These are phyloP conservation scores for Vulpes lagopus DNA, from an alignment of 2,113 vertebrate species.

Conservation along the genomic window DNA sequence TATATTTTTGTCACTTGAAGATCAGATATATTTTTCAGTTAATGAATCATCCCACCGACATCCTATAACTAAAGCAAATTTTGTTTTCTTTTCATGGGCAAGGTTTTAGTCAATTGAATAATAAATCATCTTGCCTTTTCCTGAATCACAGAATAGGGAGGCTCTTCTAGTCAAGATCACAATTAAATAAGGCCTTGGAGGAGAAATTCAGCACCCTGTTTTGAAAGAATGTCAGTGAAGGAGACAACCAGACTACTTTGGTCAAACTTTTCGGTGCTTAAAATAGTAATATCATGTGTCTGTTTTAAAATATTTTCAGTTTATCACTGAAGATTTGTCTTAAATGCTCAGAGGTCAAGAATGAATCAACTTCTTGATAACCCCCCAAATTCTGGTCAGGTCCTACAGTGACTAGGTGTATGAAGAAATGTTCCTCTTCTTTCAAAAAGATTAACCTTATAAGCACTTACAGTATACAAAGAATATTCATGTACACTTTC, in stretches of 20 bases:
- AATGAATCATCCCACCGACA: constrained; percentile 53
- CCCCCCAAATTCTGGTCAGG: not conserved
- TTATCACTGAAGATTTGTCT: not conserved
- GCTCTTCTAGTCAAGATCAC: not conserved
- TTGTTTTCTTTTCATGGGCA: constrained; percentile 67
- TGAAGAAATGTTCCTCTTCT: not conserved
- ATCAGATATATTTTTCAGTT: constrained; percentile 58
- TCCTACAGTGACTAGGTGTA: not conserved
- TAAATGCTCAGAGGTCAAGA: not conserved
- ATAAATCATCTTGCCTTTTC: constrained; percentile 49
- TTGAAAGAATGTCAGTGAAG: not conserved
- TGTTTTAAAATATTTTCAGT: constrained; percentile 15
- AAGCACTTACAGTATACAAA: not conserved
- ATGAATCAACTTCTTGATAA: not conserved
- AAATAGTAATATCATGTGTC: not conserved
- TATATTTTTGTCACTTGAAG: constrained; percentile 64
- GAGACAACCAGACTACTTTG: not conserved
- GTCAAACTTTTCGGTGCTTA: not conserved
- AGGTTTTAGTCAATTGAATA: constrained; percentile 69
- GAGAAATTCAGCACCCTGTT: not conserved
- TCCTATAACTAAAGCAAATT: constrained; percentile 72
- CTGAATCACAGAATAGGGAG: not conserved
- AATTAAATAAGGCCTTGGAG: not conserved
- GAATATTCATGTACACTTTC: not conserved
- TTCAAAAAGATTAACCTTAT: not conserved